Conservation (phyloP, 2,888 invertebrate species). For the Nebria salina region DNA sequence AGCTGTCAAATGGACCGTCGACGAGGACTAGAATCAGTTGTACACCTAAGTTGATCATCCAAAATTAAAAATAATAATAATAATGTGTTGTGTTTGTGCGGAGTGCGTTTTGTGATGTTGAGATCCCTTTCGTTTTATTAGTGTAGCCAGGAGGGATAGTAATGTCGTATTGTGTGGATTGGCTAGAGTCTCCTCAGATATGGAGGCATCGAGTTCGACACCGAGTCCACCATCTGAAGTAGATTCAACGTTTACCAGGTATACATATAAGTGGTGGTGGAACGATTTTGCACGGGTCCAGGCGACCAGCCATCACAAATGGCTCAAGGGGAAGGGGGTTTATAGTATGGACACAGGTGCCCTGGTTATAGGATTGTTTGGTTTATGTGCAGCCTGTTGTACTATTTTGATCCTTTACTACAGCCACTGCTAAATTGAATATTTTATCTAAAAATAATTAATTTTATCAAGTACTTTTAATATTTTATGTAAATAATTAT, state of each 20-base stretch:
- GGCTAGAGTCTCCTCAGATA: conserved; percentile 49
- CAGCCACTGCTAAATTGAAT: no score
- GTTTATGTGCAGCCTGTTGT: not conserved
- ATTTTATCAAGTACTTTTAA: no score
- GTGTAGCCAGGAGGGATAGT: not conserved
- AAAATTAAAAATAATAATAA: not conserved
- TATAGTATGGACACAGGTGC: not conserved
- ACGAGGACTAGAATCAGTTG: not conserved
- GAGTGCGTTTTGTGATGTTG: not conserved
- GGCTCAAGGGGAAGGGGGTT: not conserved
- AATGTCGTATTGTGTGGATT: conserved; percentile 1
- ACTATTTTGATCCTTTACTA: not conserved
- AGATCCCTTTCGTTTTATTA: not conserved
- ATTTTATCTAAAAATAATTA: no score
- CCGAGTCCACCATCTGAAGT: conserved; percentile 59
- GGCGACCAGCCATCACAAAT: not conserved
- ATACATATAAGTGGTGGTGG: conserved; percentile 38
- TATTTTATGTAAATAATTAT: no score
- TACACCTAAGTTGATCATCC: not conserved
- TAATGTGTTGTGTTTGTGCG: not conserved
- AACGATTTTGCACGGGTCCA: not conserved
- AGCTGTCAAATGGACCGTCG: not conserved
- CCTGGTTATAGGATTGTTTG: not conserved
- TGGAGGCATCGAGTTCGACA: conserved; percentile 63
- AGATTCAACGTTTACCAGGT: conserved; percentile 62